Conservation (phyloP, 2,797 vertebrate genomes). For the Simalia tracyae region DNA sequence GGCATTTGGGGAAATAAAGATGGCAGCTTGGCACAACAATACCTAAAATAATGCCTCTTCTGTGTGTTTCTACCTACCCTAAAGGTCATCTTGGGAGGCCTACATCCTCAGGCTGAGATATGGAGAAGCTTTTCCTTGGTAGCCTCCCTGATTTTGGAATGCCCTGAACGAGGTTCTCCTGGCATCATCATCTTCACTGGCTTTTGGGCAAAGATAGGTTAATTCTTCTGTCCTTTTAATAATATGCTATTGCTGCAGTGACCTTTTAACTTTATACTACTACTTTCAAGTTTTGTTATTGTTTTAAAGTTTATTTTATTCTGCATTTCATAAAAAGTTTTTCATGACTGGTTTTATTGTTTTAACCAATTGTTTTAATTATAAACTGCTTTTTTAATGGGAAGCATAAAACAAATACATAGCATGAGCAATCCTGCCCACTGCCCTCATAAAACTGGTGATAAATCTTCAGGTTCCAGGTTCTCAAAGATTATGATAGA, state of each 20-base stretch:
- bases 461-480: neutral
- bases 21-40: neutral
- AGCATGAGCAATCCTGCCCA: neutral
- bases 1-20: neutral
- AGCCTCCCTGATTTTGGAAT: neutral
- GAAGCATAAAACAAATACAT: neutral
- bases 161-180: neutral
- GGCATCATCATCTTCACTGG: neutral
- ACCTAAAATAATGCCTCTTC: neutral
- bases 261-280: neutral
- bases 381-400: neutral
- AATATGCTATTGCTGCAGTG: neutral
- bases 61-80: neutral
- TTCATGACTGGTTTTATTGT: neutral
- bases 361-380: neutral
- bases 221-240: neutral
- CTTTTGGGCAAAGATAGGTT: neutral
- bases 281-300: neutral
- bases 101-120: neutral
- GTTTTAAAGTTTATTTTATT: neutral
- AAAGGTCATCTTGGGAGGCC: neutral
- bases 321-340: neutral
- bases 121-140: neutral
- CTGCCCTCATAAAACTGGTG: neutral
- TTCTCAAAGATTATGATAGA: neutral